Conservation (phyloP, 2,113 vertebrate species). For the Probosciger aterrimus region DNA sequence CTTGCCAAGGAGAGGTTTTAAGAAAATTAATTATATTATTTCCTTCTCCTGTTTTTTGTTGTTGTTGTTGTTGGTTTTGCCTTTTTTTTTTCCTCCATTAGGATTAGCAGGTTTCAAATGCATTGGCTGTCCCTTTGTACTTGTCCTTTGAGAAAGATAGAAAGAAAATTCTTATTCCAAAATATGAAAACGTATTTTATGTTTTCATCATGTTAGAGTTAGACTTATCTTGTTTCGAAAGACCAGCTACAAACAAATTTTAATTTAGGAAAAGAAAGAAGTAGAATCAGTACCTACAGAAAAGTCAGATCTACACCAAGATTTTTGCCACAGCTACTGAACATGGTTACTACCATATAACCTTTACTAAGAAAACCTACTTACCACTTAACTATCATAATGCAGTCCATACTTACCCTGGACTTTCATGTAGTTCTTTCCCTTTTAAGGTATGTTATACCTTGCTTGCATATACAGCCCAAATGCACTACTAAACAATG, state of each 20-base stretch:
- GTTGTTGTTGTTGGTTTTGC: neutral
- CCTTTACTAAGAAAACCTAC: neutral
- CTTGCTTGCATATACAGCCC: neutral
- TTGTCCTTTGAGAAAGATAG: neutral
- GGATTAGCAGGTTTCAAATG: neutral
- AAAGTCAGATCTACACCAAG: neutral
- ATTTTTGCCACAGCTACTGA: neutral
- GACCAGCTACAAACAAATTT: neutral
- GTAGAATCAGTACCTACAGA: neutral
- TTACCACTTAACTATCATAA: neutral
- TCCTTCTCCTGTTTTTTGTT: neutral
- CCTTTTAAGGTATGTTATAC: neutral
- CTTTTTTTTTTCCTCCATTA: neutral
- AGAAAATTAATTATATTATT: neutral
- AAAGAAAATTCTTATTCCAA: neutral
- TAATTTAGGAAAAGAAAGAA: neutral
- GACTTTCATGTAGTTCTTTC: neutral
- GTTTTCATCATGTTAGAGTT: neutral
- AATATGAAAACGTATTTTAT: neutral
- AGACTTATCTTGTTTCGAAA: neutral
- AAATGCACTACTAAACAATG: neutral
- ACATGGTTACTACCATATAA: neutral
- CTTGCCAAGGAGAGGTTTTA: neutral
- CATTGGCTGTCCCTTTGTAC: neutral
- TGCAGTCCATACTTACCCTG: neutral